Percentiles rank a stretch among this genome's conserved stretches.
Conservation (phyloP, 2,113 vertebrate genomes). For the Ibidorhyncha struthersii region DNA sequence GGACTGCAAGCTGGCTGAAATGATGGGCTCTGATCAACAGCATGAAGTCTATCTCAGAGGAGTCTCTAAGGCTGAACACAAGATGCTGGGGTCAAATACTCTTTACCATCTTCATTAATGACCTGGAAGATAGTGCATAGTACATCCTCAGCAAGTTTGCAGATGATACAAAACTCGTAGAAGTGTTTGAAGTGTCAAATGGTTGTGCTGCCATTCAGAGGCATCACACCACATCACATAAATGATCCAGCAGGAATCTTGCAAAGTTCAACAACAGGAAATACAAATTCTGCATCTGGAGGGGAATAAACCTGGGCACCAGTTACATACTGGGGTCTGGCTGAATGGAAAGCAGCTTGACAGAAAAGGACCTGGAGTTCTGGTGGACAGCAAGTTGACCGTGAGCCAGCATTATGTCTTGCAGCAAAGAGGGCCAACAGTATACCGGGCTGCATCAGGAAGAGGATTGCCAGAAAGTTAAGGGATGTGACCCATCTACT, state of each 20-base stretch:
- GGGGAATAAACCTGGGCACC: not conserved
- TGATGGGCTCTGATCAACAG: not conserved
- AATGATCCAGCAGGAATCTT: not conserved
- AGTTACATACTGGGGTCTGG: not conserved
- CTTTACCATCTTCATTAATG: not conserved
- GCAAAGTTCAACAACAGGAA: not conserved
- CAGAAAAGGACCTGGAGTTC: not conserved
- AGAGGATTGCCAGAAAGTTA: not conserved
- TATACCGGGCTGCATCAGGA: not conserved
- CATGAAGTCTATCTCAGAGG: not conserved
- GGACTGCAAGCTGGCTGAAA: not conserved
- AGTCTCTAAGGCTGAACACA: not conserved
- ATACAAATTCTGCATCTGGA: not conserved
- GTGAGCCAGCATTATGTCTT: not conserved
- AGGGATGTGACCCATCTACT: not conserved
- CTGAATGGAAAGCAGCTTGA: not conserved
- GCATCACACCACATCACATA: not conserved
- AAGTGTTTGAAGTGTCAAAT: not conserved
- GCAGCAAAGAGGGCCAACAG: not conserved
- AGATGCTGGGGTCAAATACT: not conserved
- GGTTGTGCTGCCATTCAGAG: not conserved
- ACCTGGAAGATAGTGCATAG: not conserved
- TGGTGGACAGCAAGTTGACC: not conserved
- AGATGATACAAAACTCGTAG: not conserved
- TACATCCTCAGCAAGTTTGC: not conserved